A percentile compares a stretch with the other conserved stretches of the same genome.
Conservation (phyloP, 2,797 vertebrate species). For the Percopsis omiscomaycus region DNA sequence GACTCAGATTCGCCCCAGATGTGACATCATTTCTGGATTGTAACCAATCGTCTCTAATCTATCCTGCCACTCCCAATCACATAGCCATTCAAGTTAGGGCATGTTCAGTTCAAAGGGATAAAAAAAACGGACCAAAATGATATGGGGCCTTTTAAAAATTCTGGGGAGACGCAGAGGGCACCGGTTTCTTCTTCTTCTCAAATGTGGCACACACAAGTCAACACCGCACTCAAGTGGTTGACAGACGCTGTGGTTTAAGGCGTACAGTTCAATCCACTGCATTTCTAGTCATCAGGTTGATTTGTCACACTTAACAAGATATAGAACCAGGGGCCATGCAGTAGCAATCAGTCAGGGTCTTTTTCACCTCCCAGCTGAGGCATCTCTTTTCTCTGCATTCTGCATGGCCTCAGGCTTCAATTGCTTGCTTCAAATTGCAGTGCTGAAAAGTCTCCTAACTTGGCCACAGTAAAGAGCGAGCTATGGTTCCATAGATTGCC, state of each 20-base stretch:
- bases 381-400: conserved; percentile 16
- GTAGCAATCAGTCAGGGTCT: conserved; percentile 6
- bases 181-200: too few species aligned
- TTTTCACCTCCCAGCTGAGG: neutral
- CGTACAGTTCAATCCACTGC: neutral
- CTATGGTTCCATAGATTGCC: conserved; percentile 25
- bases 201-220: too few species aligned
- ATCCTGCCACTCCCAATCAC: too few species aligned
- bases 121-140: too few species aligned
- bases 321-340: neutral
- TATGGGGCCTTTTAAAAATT: too few species aligned
- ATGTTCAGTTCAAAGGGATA: too few species aligned
- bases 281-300: neutral
- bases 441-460: neutral
- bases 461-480: neutral
- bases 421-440: conserved; percentile 12
- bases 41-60: too few species aligned
- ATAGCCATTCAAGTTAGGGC: too few species aligned
- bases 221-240: too few species aligned
- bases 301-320: neutral
- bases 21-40: too few species aligned
- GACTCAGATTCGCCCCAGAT: too few species aligned
- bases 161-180: too few species aligned
- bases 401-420: conserved; percentile 8
- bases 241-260: neutral